Conservation (phyloP, 2,888 invertebrate species). For the Chelonus formosanus region DNA sequence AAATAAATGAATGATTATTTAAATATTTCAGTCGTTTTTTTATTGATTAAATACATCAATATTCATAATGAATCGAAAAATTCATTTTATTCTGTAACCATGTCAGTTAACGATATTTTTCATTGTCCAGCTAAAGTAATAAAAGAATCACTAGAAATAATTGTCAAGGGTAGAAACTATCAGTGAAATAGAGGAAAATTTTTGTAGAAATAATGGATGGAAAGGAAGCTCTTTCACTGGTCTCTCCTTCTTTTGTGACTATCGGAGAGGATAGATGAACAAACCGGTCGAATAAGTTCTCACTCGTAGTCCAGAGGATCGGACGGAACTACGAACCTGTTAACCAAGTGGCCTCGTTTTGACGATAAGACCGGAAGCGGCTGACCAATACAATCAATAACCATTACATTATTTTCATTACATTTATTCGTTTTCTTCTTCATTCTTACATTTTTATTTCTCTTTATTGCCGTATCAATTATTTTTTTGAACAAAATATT, state of each 20-base stretch:
- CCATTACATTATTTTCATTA: conserved; percentile 35
- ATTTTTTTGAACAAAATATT: no score
- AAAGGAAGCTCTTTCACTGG: conserved; percentile 25
- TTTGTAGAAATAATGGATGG: neutral
- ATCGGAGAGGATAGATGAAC: conserved; percentile 14
- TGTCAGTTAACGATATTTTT: no score
- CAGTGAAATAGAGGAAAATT: no score
- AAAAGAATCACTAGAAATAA: no score
- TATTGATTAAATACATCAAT: no score
- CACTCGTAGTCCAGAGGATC: conserved; percentile 59
- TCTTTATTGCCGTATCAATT: no score
- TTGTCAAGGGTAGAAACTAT: no score
- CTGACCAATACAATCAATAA: conserved; percentile 43
- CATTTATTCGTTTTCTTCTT: conserved; percentile 14
- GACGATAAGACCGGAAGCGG: conserved; percentile 59
- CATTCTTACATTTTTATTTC: conserved; percentile 3
- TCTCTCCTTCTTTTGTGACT: conserved; percentile 4
- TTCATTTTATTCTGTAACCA: no score
- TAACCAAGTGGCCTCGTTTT: conserved; percentile 65
- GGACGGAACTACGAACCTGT: conserved; percentile 58
- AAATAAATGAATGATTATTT: no score
- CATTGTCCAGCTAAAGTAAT: no score
- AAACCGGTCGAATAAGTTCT: conserved; percentile 52
- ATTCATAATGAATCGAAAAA: no score
- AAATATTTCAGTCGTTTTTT: no score